These are phyloP conservation scores for Nebria brevicollis DNA, from an alignment of 2,888 invertebrate genomes.

Conservation along the genomic window DNA sequence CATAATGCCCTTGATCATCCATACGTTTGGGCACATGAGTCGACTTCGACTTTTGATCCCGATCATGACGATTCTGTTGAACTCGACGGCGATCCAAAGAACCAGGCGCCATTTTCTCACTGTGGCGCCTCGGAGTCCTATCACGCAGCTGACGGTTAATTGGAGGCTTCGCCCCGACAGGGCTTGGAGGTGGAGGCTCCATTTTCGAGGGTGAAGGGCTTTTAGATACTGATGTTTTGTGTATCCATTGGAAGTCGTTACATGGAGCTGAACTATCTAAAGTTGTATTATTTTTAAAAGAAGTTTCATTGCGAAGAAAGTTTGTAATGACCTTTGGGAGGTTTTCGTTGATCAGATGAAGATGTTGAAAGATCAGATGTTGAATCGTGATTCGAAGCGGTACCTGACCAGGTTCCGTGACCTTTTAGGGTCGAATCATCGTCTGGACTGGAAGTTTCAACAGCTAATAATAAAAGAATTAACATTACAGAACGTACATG, in stretches of 20 bases:
- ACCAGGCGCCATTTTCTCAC: slow-evolving; percentile 62
- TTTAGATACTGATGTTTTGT: slow-evolving; percentile 52
- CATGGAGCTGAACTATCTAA: slow-evolving; percentile 71
- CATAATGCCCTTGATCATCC: slow-evolving; percentile 54
- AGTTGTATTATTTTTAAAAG: background rate
- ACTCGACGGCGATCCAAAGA: slow-evolving; percentile 69
- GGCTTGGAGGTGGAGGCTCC: slow-evolving; percentile 54
- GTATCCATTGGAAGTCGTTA: slow-evolving; percentile 77
- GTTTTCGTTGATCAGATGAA: slow-evolving; percentile 55
- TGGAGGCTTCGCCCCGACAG: slow-evolving; percentile 55
- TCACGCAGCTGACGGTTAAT: slow-evolving; percentile 55
- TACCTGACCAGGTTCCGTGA: slow-evolving; percentile 63
- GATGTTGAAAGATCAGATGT: slow-evolving; percentile 60
- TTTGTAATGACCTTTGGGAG: slow-evolving; percentile 33
- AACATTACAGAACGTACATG: background rate
- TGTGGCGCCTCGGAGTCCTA: slow-evolving; percentile 54
- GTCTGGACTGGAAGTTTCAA: slow-evolving; percentile 71
- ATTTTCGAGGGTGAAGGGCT: slow-evolving; percentile 54
- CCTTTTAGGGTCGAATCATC: slow-evolving; percentile 69
- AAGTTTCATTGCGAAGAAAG: background rate
- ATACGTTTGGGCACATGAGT: slow-evolving; percentile 64
- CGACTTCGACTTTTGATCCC: slow-evolving; percentile 74
- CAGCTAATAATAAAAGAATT: slow-evolving; percentile 50
- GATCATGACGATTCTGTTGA: slow-evolving; percentile 64
- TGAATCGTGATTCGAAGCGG: slow-evolving; percentile 62